Conservation (phyloP, 2,797 vertebrate species). For the Garrulus glandarius region DNA sequence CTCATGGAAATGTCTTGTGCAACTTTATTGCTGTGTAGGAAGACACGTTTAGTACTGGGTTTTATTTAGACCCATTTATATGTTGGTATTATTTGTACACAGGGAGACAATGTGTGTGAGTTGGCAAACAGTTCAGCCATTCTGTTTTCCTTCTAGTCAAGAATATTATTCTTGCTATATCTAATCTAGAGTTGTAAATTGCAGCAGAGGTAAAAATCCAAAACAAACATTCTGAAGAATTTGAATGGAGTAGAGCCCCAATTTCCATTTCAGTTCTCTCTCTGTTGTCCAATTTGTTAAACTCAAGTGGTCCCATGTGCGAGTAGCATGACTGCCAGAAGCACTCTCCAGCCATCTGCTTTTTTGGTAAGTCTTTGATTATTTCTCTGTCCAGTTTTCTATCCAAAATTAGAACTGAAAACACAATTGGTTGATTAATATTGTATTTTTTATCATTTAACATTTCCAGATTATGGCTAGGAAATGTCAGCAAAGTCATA, state of each 20-base stretch:
- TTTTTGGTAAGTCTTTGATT: slow-evolving; percentile 57
- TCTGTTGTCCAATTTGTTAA: slow-evolving; percentile 64
- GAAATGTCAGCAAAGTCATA: slow-evolving; percentile 32
- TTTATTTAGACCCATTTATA: slow-evolving; percentile 5
- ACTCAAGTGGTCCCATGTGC: slow-evolving; percentile 53
- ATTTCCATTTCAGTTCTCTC: slow-evolving; percentile 55
- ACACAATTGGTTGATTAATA: slow-evolving; percentile 23
- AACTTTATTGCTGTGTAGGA: background rate
- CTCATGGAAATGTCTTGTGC: background rate
- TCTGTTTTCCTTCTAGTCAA: slow-evolving; percentile 44
- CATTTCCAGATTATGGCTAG: slow-evolving; percentile 24
- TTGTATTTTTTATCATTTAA: slow-evolving; percentile 40
- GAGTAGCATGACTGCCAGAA: slow-evolving; percentile 51
- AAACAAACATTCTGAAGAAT: slow-evolving; percentile 63
- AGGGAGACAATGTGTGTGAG: background rate
- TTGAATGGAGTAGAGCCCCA: slow-evolving; percentile 44
- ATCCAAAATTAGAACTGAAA: slow-evolving; percentile 56
- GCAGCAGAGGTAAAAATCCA: slow-evolving; percentile 53
- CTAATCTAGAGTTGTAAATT: slow-evolving; percentile 61
- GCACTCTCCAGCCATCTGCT: slow-evolving; percentile 54
- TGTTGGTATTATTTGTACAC: slow-evolving; percentile 24
- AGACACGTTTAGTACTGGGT: background rate
- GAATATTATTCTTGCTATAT: slow-evolving; percentile 52
- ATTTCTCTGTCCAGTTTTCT: slow-evolving; percentile 48
- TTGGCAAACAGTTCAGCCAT: background rate